These are phyloP conservation scores for Andrena minutula DNA, from an alignment of 2,888 invertebrate species.

Conservation along the genomic window DNA sequence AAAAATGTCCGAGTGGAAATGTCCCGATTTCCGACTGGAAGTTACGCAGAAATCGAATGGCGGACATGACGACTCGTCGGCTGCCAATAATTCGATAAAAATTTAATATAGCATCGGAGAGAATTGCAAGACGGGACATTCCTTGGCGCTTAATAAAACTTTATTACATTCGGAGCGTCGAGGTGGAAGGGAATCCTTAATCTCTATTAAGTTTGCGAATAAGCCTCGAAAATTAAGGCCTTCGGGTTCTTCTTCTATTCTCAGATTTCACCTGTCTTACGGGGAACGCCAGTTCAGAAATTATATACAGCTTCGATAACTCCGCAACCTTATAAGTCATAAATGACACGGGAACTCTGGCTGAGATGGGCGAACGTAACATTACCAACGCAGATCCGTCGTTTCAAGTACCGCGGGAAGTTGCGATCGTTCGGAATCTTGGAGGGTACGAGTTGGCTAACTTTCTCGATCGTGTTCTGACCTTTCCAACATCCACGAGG, in stretches of 20 bases:
- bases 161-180: neutral
- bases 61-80: too few species aligned
- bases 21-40: neutral
- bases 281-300: neutral
- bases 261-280: neutral
- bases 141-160: constrained; percentile 13
- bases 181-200: neutral
- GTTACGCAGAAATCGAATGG: neutral
- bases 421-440: constrained; percentile 33
- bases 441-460: constrained; percentile 6
- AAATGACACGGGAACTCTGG: constrained; percentile 8
- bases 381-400: constrained; percentile 39
- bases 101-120: neutral
- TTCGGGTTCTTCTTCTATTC: neutral
- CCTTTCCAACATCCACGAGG: neutral
- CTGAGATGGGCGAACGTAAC: neutral
- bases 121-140: neutral
- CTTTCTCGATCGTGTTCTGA: constrained; percentile 1
- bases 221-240: neutral
- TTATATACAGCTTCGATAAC: constrained; percentile 15
- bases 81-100: constrained; percentile 13
- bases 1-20: neutral
- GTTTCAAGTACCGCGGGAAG: constrained; percentile 22
- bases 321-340: constrained; percentile 23
- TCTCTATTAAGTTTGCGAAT: neutral